Base-by-base conservation (phyloP, 1,140 invertebrate genomes). In the Drosophila simulans region DNA sequence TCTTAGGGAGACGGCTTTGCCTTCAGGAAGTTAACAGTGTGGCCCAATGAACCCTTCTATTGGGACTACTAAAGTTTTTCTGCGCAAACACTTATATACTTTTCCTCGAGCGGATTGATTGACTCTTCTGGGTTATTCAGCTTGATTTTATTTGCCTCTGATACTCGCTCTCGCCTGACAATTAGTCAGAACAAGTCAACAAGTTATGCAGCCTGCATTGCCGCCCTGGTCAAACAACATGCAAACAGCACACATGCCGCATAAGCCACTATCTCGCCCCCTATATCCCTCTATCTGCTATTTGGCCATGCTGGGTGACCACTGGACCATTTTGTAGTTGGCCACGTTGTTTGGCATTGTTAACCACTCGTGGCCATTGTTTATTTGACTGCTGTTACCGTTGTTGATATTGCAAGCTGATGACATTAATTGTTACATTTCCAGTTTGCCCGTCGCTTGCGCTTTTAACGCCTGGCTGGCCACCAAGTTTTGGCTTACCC, bases 341-440 rank as follows among this genome's bases (percentile, higher is more conserved):
- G 58, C 55, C 71, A 64, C 83, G 62, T 64, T 82, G 75, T 79
- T 76, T 88, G 83, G 39, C 78, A 83, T 88, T 82, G 82, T 88
- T 82, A 83, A 72, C 65, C 71, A 74, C 84, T 83, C 59, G 58
- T 60, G 49, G 59, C 66, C 63, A 83, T 86, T 88, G 83, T 83
- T 86, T 82, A 72, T 77, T 53, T 56, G 51, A 22, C 62, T 75
- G 51, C 42, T 39, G 55, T 51, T 65, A n/a, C 48, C 43, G 43
- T 17, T 57, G 52, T 73, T 73, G 59, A 70, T 83, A 73, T 80
- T 81, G 69, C 62, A 68, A 58, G 55, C 64, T 88, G 83, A 63
- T 88, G 84, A 65, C 83, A 86, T 86, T 88, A 88, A 88, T 88
- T 88, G 84, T 73, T 89, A 59, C 84, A 63, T 77, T 85, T 82